Evolutionary conservation across 2,797 vertebrate genomes (phyloP).

Genomic region (Sitta carolinensis): DNA sequence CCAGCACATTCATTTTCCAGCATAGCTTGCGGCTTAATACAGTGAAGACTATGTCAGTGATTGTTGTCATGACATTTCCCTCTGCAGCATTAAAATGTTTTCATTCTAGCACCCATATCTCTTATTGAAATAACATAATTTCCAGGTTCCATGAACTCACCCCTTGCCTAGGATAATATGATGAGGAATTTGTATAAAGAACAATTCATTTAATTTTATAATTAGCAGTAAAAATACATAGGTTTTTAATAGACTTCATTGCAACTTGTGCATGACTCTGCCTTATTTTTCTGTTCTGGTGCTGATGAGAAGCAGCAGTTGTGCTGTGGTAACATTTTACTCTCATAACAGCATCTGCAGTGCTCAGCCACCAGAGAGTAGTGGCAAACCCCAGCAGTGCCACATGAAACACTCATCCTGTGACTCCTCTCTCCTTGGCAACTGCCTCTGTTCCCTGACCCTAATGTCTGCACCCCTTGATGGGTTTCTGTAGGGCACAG

Average conservation of each 20-base stretch:
- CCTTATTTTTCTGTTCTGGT: background rate
- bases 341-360: background rate
- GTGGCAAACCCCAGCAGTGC: background rate
- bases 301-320: background rate
- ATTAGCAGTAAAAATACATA: background rate
- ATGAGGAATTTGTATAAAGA: slow-evolving; percentile 34
- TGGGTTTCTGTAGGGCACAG: background rate
- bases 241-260: background rate
- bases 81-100: slow-evolving; percentile 50
- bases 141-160: slow-evolving; percentile 7
- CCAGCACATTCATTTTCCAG: slow-evolving; percentile 2
- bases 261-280: background rate
- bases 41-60: slow-evolving; percentile 26
- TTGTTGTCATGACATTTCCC: slow-evolving; percentile 57
- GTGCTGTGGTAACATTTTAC: background rate
- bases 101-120: slow-evolving; percentile 49
- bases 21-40: slow-evolving; percentile 23
- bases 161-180: slow-evolving; percentile 29
- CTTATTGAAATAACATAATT: slow-evolving; percentile 56
- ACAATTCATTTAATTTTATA: background rate
- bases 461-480: background rate
- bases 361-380: background rate
- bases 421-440: background rate
- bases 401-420: background rate
- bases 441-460: background rate